Base-by-base conservation (phyloP, 1,140 invertebrate genomes). In the Penaeus indicus region DNA sequence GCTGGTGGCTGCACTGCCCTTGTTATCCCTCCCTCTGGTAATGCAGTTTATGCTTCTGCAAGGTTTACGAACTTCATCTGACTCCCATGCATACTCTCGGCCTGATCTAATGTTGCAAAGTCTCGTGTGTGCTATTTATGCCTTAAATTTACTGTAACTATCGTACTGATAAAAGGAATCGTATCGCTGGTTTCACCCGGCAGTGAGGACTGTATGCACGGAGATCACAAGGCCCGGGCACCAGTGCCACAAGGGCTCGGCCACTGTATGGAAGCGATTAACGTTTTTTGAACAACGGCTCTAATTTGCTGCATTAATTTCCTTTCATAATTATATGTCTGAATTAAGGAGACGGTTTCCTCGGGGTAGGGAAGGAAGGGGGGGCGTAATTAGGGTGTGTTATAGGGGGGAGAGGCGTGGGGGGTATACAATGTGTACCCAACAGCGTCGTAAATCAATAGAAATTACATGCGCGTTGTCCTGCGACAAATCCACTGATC, bases 241-340 rank as follows among this genome's bases (percentile, higher is more conserved):
- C 54, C 54, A 54, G 54, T 54, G 54, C 54, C 54, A 16, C 54
- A 13, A 54, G 54, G 54, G 16, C 54, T 13, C 61, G 47, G 83
- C 67, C 60, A 60, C 67, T 83, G 80, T 88, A 80, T 88, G 79
- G 86, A 75, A 88, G 60, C 80, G 38, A 88, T 88, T 88, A 88
- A 72, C 42, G 80, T 82, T 87, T 88, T 42, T 27, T n/a, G 25
- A 38, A 38, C 79, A 19, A 75, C 67, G 79, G 67, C 54, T 27
- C 42, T 82, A 88, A 86, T 80, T 86, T 61, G 64, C 64, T 54
- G 80, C 86, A 88, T 88, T 88, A 88, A 88, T 88, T 83, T 62
- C 80, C 69, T 82, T 88, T 54, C 62, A 80, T 88, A 88, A 88
- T 88, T 88, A 88, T 88, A 88, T 62, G 86, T 88, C 80, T 88